Evolutionary conservation across 2,888 invertebrate genomes (phyloP), one percentile per base, ranked within the genome.

Genomic region (Dasysyrphus albostriatus): DNA sequence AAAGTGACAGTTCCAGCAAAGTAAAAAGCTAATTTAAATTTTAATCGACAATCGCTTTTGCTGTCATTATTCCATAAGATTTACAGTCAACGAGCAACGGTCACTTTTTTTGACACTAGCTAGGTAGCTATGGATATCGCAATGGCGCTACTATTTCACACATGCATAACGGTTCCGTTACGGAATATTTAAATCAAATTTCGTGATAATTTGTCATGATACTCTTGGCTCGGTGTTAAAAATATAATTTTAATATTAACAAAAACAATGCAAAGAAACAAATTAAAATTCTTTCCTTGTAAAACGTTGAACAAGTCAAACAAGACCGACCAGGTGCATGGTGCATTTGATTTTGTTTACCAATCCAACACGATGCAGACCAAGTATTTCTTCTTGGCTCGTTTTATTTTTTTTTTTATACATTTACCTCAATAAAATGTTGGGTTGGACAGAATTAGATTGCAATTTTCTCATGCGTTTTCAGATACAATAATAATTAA

Each of bases 401-500:
- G 3, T 32, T 16, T 37, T 44, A 42, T 7, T 42, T 19, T 34
- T 49, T 5, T 29, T 29, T 16, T 16, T 16, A 24, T 14, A 63
- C 19, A 54, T 32, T 32, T 32, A 32, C 24, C 24, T 24, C 24
- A 42, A 65, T 72, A 70, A 58, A 61, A 7, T n/a, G 32, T 44
- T 34, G 49, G 49, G 10, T 76, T 72, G 75, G 32, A 51, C 65
- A 37, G 67, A 75, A 75, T 80, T 75, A 80, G 83, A 77, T 85
- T 81, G 69, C 32, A 34, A 69, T 73, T 85, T 77, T 82, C 82
- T 73, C 77, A 77, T 77, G 82, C 81, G 84, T 77, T 85, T 81
- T 39, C 54, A 82, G 76, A 58, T 70, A 42, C 24, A 54, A 39
- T 54, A 54, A 78, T 74, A 82, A 82, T 81, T 77, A 82, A 63